Percentiles rank a stretch among this genome's conserved stretches.
phyloP scores from a whole-genome alignment of 2,888 invertebrate species.

The Drymonia ruficornis region DNA sequence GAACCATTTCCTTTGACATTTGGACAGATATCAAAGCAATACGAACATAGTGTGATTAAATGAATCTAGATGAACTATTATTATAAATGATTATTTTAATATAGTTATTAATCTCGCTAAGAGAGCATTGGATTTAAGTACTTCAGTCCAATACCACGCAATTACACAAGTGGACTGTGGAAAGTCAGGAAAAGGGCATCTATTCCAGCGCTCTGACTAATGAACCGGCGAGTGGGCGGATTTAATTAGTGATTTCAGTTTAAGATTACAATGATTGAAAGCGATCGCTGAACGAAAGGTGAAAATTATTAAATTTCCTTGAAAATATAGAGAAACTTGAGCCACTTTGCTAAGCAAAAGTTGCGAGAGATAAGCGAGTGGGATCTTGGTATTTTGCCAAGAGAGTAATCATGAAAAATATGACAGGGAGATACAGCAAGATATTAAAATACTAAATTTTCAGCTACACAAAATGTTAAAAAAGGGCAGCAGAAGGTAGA shows the following conservation, averaged over 20 bases:
- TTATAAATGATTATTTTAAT: not conserved
- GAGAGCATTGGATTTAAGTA: not conserved
- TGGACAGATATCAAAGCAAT: constrained; percentile 17
- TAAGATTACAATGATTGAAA: not conserved
- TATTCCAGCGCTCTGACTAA: not conserved
- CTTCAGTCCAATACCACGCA: not conserved
- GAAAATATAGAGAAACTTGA: constrained; percentile 48
- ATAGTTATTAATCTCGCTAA: not conserved
- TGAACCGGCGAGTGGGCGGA: not conserved
- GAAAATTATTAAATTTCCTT: constrained; percentile 29
- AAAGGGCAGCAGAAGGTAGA: constrained; percentile 31
- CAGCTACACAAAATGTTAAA: constrained; percentile 52
- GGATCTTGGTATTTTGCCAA: constrained; percentile 78
- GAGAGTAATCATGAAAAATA: constrained; percentile 78
- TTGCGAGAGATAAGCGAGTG: constrained; percentile 73
- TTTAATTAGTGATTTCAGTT: constrained; percentile 1
- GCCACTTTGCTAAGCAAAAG: constrained; percentile 61
- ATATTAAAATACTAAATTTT: constrained; percentile 72
- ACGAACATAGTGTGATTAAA: not conserved
- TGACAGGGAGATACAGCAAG: constrained; percentile 65
- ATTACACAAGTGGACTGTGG: constrained; percentile 1
- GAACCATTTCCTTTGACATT: constrained; percentile 24
- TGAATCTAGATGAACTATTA: constrained; percentile 7
- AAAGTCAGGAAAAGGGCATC: not conserved
- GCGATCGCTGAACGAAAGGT: constrained; percentile 15